Base-by-base conservation (phyloP, 2,888 invertebrate genomes). In the Mesorhabditis belari region DNA sequence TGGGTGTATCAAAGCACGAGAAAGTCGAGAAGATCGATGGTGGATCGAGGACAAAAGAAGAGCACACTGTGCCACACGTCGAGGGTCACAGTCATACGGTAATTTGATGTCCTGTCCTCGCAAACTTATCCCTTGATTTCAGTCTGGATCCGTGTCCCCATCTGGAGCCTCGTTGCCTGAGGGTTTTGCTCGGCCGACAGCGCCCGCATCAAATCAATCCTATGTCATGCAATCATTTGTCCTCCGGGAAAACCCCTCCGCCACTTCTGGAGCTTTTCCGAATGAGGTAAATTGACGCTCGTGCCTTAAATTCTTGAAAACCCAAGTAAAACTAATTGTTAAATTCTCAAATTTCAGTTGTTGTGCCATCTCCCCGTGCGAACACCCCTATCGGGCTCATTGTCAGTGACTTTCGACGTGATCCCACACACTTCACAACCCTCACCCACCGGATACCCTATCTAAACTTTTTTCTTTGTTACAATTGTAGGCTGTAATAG, bases 1-100 rank as follows among this genome's bases (percentile, higher is more conserved):
- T n/a, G n/a, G n/a, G n/a, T n/a, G n/a, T 70, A 25, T 58, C 66
- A 9, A 70, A 70, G 53, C n/a, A n/a, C n/a, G 60, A 60, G 17
- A 59, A 6, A 1, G 26, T 49, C 9, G 63, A 60, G 57, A 66
- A 66, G 57, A 60, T 64, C n/a, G 35, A 60, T 6, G 44, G 4
- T 24, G 59, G n/a, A 3, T 63, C 65, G 19, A 66, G 64, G 49
- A 68, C 69, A 57, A 67, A 73, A 59, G 67, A 29, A 4, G 49
- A 57, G 9, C 55, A 57, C 24, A 57, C 55, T 29, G 55, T 59
- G 24, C 63, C 63, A 23, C 27, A 26, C 17, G 64, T 66, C 49
- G 75, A 77, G 61, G 68, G 75, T 52, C 73, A 76, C 61, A 73
- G 73, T 27, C 76, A 77, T 61, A 77, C 76, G 58, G 76, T 77